A percentile compares a stretch with the other conserved stretches of the same genome.
These are phyloP conservation scores for Picus viridis DNA, from an alignment of 2,797 vertebrate genomes.

Conservation along the genomic window DNA sequence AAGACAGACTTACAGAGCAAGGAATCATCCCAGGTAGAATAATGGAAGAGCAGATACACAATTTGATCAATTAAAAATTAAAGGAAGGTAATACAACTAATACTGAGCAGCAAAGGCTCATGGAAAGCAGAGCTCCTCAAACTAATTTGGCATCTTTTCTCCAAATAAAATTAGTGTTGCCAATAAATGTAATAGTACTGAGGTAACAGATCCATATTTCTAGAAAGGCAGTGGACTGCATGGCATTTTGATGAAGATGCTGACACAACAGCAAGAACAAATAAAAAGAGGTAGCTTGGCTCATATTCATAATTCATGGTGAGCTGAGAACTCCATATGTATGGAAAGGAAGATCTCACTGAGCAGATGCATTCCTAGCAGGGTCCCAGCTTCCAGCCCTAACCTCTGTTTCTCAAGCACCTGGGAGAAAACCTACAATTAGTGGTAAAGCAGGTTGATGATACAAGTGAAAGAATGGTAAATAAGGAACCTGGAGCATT, in stretches of 20 bases:
- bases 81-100: constrained; percentile 54
- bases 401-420: not conserved
- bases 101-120: constrained; percentile 46
- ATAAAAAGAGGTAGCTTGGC: not conserved
- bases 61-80: constrained; percentile 57
- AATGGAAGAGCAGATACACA: not conserved
- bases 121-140: constrained; percentile 64
- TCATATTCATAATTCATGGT: not conserved
- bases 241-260: constrained; percentile 27
- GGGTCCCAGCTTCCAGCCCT: not conserved
- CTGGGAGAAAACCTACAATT: not conserved
- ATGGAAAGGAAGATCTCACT: not conserved
- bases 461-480: not conserved
- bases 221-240: not conserved
- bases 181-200: constrained; percentile 56
- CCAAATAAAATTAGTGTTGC: constrained; percentile 61
- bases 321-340: not conserved
- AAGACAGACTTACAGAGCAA: not conserved
- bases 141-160: constrained; percentile 65
- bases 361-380: not conserved
- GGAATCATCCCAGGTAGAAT: not conserved
- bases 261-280: not conserved
- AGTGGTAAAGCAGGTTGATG: not conserved
- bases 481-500: not conserved
- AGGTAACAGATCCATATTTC: constrained; percentile 30